Evolutionary conservation across 1,140 invertebrate genomes (phyloP).

Genomic region (Leptinotarsa texana): DNA sequence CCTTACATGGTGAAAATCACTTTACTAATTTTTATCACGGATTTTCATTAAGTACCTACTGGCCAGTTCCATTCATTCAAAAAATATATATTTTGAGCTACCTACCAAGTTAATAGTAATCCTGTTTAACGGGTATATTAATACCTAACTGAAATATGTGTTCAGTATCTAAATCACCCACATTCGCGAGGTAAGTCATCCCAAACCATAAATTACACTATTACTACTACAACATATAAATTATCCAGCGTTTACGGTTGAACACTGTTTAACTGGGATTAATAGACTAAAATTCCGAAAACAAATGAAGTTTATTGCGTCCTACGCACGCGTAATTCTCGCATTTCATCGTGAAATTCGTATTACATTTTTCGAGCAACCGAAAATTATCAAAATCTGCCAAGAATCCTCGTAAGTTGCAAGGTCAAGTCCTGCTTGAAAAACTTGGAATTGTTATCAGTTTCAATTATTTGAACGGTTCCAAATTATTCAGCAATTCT

Average conservation of each 20-base stretch:
- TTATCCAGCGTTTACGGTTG: background rate
- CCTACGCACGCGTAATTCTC: background rate
- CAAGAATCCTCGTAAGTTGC: no score
- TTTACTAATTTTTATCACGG: no score
- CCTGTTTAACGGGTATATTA: background rate
- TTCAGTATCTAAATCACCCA: slow-evolving; percentile 6
- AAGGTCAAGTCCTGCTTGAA: no score
- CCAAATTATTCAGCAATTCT: no score
- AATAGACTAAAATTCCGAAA: slow-evolving; percentile 1
- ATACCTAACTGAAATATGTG: background rate
- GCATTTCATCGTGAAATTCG: background rate
- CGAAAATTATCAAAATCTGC: no score
- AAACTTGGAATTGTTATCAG: no score
- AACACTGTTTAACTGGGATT: slow-evolving; percentile 2
- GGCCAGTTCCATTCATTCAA: no score
- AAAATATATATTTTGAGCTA: no score
- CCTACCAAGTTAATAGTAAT: no score
- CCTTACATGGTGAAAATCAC: no score
- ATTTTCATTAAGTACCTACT: no score
- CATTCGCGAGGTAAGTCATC: background rate
- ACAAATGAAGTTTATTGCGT: background rate
- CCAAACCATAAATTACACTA: background rate
- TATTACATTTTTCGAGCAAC: background rate
- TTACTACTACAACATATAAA: background rate
- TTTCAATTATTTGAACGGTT: no score